Percentiles rank a stretch among this genome's conserved stretches.
phyloP scores from a whole-genome alignment of 2,797 vertebrate species.

The Sciurus vulgaris region DNA sequence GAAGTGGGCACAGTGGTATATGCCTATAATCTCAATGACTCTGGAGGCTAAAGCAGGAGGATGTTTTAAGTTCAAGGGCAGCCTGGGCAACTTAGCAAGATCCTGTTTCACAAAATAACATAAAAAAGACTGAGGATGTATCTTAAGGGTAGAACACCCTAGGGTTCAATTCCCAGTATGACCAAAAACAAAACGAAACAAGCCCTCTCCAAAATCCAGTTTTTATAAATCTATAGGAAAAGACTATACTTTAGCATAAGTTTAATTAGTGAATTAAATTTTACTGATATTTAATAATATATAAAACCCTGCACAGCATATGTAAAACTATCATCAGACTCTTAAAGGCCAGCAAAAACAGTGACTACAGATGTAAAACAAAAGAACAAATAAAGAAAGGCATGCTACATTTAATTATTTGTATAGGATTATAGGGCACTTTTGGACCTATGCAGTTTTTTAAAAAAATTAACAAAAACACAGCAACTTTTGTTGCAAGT shows the following conservation, averaged over 20 bases:
- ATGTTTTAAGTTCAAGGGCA: too few species aligned
- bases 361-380: conserved; percentile 4
- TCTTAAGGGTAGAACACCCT: too few species aligned
- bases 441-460: background rate
- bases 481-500: background rate
- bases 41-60: too few species aligned
- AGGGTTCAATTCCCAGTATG: too few species aligned
- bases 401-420: background rate
- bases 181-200: too few species aligned
- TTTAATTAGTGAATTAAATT: background rate
- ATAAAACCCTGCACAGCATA: background rate
- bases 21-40: too few species aligned
- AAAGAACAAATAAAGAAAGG: background rate
- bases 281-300: conserved; percentile 2
- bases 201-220: background rate
- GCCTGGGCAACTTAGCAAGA: too few species aligned
- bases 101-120: too few species aligned
- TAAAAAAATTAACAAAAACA: too few species aligned
- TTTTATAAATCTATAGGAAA: conserved; percentile 52
- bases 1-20: too few species aligned
- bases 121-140: too few species aligned
- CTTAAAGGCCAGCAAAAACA: conserved; percentile 14
- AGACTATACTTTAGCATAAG: background rate
- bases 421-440: background rate
- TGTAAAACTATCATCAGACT: background rate